Percentiles rank a stretch among this genome's conserved stretches.
Evolutionary conservation across 2,888 invertebrate genomes (phyloP).

Genomic region (Exephanes ischioxanthus): DNA sequence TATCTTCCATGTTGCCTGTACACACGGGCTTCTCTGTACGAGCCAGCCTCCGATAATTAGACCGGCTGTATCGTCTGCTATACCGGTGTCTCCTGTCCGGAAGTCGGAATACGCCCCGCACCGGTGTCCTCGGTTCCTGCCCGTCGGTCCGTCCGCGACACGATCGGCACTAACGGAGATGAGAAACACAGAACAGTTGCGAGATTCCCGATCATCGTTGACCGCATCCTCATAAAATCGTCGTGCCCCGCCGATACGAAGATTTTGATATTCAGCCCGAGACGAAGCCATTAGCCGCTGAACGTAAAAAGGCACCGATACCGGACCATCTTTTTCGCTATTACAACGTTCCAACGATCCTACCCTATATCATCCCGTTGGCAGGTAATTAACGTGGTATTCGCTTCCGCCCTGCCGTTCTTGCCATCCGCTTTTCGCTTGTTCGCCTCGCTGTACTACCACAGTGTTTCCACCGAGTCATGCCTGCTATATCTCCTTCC

Average conservation of each 20-base stretch:
- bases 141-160: not conserved
- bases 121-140: not conserved
- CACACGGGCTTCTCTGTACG: slow-evolving; percentile 19
- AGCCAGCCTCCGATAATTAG: slow-evolving; percentile 79
- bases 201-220: not conserved
- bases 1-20: slow-evolving; percentile 75
- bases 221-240: not conserved
- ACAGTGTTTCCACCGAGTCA: slow-evolving; percentile 19
- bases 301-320: slow-evolving; percentile 1
- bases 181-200: not conserved
- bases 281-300: slow-evolving; percentile 11
- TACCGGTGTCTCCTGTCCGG: not conserved
- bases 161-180: not conserved
- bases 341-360: slow-evolving; percentile 71
- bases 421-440: slow-evolving; percentile 29
- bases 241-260: not conserved
- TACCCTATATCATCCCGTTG: slow-evolving; percentile 77
- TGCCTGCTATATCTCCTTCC: slow-evolving; percentile 10
- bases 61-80: slow-evolving; percentile 67
- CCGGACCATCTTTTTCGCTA: slow-evolving; percentile 5
- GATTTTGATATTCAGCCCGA: not conserved
- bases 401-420: slow-evolving; percentile 64
- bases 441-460: not conserved
- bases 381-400: slow-evolving; percentile 79
- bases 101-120: not conserved